Evolutionary conservation across 2,888 invertebrate species (phyloP), one percentile per base, ranked within the genome.

Genomic region (Caenorhabditis auriculariae): DNA sequence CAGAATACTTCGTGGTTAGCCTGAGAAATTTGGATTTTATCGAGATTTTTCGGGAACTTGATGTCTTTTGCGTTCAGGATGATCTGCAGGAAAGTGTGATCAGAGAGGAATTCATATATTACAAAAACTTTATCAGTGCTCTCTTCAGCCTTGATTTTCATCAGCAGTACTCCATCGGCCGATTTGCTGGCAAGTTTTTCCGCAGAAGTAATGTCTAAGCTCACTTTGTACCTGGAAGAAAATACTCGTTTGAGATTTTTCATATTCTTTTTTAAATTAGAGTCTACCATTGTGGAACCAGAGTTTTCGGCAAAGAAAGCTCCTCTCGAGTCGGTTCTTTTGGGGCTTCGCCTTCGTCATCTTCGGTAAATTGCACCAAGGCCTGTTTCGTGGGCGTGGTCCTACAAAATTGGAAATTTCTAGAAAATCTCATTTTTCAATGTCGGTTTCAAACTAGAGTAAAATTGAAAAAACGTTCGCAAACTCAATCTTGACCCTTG

Each of bases 241-340:
- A n/a, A n/a, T n/a, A 17, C 26, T n/a, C n/a, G 15, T 19, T 44
- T 23, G 3, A 23, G 17, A 24, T 21, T 24, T n/a, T 3, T 26
- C 5, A 24, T n/a, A 17, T 28, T 7, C n/a, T 38, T 15, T 28
- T 21, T 23, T 6, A 48, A 26, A 28, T 15, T 4, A 12, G n/a
- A 4, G 21, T 37, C 12, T 68, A 76, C 72, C 73, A 77, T 21
- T 75, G 38, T 1, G 76, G 77, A 21, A 54, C 46, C 7, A 76
- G 50, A 27, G 52, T 42, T 21, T 62, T 64, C 5, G 75, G 68
- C 23, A 76, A 55, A 15, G 74, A 58, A 42, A 76, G 51, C 37
- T 76, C 69, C 23, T 66, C 69, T 35, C 70, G 65, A 5, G 69
- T 69, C 29, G 76, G 76, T n/a, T 60, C 66, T 27, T 58, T 52